Base-by-base conservation (phyloP, 2,888 invertebrate genomes). In the Cyaniris semiargus region DNA sequence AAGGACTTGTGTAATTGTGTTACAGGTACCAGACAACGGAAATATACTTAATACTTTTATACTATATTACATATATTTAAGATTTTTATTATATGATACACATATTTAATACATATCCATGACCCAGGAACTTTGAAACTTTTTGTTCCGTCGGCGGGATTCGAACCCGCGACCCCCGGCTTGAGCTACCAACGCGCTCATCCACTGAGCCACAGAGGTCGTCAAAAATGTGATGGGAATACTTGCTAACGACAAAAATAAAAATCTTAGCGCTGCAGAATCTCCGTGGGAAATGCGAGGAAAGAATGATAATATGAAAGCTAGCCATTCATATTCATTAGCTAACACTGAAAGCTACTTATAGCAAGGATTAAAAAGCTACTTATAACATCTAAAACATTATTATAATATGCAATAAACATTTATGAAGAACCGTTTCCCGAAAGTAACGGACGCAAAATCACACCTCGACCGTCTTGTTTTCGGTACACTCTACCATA, bases 331-430 rank as follows among this genome's bases (percentile, higher is more conserved):
- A 66, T 66, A 66, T 66, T 66, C 66, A 66, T 66, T 66, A 66
- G 66, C 66, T 66, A 66, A 66, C 66, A 66, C 66, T 66, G 66
- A 66, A 66, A 31, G 66, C 27, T 66, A 66, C 66, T 66, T 66
- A 66, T 18, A 66, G 27, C 66, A 66, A 31, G 66, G 66, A 66
- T 66, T 66, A 66, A 66, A 66, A 66, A 66, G 66, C 27, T 66
- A 66, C 66, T 66, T 66, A 66, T 66, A 66, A 27, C 66, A 66
- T 66, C 66, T 6, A 27, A 15, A 66, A 66, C 66, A 66, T 66
- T 66, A 66, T 66, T 66, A 31, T 66, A 66, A 66, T 66, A 31
- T 31, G 66, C 66, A 66, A 66, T 66, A 66, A 27, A 66, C 31
- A 66, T 66, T 66, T 66, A 66, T 66, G 27, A 66, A 66, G 27